Evolutionary conservation across 2,797 vertebrate species (phyloP), one percentile per base, ranked within the genome.

Genomic region (Pantherophis vulpinus): DNA sequence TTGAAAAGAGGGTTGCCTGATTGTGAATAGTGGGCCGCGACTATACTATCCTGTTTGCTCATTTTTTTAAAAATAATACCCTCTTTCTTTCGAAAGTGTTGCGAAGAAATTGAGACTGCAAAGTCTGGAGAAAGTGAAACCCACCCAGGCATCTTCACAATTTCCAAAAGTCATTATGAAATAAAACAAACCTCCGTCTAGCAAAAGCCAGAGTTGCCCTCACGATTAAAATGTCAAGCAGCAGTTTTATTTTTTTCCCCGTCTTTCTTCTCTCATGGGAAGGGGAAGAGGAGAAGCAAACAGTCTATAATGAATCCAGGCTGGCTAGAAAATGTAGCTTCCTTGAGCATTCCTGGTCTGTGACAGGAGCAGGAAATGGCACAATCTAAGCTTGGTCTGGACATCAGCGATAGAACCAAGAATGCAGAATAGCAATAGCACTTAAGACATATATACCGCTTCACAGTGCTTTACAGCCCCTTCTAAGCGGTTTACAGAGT

Each of bases 321-420:
- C 7, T 0, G 47, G 66, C 13, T 47, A 6, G 74, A 70, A 92
- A 93, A 14, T 6, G 89, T 12, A 90, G 2, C 0, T 11, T 37
- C 1, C 88, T 37, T 13, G 0, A 70, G 3, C 0, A 47, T 87
- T 79, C 29, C 58, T 5, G 32, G 54, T 14, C 74, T 8, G 7
- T 61, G 27, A 60, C 14, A 91, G 90, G 61, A n/a, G 91, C 5
- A 37, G 70, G n/a, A 94, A 95, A 4, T 25, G 88, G 16, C 70
- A 92, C 0, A 42, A 42, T 18, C 92, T 32, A 95, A 95, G 88
- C 60, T 5, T 1, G 0, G 6, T 20, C 29, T 86, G 93, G 55
- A 87, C 37, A 61, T 61, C 94, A 87, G 61, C 58, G 8, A 93
- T 6, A 91, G 60, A 95, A 94, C 87, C 56, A n/a, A 90, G 18